Conservation (phyloP, 2,113 vertebrate species). For the Nerophis ophidion region DNA sequence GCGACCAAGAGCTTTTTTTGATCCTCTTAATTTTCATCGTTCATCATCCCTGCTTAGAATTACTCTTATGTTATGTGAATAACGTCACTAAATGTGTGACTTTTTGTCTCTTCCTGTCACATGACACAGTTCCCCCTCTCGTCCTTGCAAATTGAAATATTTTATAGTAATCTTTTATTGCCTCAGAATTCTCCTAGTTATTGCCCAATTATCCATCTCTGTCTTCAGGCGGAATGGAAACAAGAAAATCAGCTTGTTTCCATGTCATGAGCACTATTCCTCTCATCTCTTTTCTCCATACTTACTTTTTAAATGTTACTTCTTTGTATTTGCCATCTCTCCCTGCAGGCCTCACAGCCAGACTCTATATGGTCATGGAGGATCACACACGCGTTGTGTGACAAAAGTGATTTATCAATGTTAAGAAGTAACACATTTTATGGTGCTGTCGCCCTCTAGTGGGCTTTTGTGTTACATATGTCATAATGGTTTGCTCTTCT, state of each 20-base stretch:
- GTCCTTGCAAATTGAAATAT: not conserved
- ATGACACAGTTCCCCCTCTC: not conserved
- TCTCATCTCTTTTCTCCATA: not conserved
- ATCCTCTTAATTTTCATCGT: no score
- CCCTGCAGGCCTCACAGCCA: not conserved
- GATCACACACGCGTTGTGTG: not conserved
- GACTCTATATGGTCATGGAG: conserved; percentile 50
- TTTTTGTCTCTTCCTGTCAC: no score
- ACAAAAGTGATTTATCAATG: not conserved
- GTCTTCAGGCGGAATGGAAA: conserved; percentile 14
- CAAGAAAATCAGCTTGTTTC: conserved; percentile 30
- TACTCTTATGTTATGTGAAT: no score
- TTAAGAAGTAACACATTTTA: not conserved
- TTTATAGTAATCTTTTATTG: not conserved
- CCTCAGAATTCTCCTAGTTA: not conserved
- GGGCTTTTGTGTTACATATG: not conserved
- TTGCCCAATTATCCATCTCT: not conserved
- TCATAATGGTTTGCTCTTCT: no score
- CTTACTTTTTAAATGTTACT: not conserved
- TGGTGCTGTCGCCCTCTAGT: not conserved
- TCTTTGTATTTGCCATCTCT: not conserved
- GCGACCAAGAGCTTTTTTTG: no score
- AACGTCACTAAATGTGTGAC: no score
- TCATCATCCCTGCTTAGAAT: no score
- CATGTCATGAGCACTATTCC: conserved; percentile 33